These are phyloP conservation scores for Gopherus evgoodei DNA, from an alignment of 2,113 vertebrate species.

Conservation along the genomic window DNA sequence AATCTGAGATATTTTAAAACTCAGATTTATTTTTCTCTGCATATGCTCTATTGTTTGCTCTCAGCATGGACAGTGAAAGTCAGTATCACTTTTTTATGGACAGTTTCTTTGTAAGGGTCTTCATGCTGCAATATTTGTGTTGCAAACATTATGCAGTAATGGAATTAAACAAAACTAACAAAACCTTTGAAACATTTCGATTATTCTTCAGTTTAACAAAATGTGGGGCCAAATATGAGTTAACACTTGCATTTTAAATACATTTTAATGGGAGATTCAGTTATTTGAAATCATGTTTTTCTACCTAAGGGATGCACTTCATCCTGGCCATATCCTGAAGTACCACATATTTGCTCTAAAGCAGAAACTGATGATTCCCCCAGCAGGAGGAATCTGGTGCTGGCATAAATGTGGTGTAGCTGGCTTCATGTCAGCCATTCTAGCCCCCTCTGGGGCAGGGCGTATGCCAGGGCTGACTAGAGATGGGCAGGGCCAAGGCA, in stretches of 20 bases:
- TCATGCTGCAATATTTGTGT: background rate
- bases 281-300: background rate
- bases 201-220: background rate
- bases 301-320: background rate
- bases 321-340: background rate
- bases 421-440: background rate
- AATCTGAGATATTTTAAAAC: background rate
- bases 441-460: background rate
- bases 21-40: background rate
- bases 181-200: background rate
- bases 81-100: background rate
- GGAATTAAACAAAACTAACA: background rate
- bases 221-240: background rate
- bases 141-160: constrained; percentile 1
- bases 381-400: background rate
- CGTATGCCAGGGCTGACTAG: background rate
- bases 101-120: background rate
- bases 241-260: background rate
- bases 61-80: background rate
- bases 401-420: background rate
- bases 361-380: background rate
- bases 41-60: background rate
- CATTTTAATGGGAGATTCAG: background rate
- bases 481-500: background rate
- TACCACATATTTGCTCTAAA: background rate